Evolutionary conservation across 30 jellyfish, hydroid and myxozoan genomes (phyloP), one percentile per base, ranked within the genome.

Genomic region (Haliclystus octoradiatus): DNA sequence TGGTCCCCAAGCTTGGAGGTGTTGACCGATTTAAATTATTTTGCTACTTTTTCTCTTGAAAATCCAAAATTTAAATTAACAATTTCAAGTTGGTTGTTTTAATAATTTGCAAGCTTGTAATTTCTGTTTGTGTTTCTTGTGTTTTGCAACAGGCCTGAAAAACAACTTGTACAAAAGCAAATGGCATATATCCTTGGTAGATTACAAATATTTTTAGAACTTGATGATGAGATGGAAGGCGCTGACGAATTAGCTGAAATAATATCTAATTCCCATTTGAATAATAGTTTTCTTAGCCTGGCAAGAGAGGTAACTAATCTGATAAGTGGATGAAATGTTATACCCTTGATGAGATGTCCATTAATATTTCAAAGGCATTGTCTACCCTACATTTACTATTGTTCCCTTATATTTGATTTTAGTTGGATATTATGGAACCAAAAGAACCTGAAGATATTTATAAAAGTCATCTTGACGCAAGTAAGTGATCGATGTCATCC

Each of bases 361-460:
- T n/a, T n/a, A n/a, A n/a, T n/a, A n/a, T n/a, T n/a, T n/a, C n/a
- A n/a, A n/a, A n/a, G n/a, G n/a, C n/a, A n/a, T n/a, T n/a, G n/a
- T n/a, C n/a, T n/a, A n/a, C n/a, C n/a, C n/a, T n/a, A n/a, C n/a
- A n/a, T n/a, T n/a, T n/a, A n/a, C n/a, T n/a, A n/a, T n/a, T n/a
- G n/a, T n/a, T n/a, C n/a, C n/a, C n/a, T n/a, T n/a, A n/a, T 34
- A 31, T 46, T 3, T 62, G 25, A n/a, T 34, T 80, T 19, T 62
- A 88, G 97, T 92, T 88, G 52, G 97, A 80, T 65, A 88, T 88
- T 29, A 88, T 88, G 97, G 97, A 88, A 47, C 94, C 97, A 69
- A 88, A 88, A 70, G 82, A 79, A 22, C 97, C 97, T 24, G 97
- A 88, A 61, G 94, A 88, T 80, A 81, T 88, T 13, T 88, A 88